Base-by-base conservation (phyloP, 2,797 vertebrate species). In the Ptychadena robeensis region DNA sequence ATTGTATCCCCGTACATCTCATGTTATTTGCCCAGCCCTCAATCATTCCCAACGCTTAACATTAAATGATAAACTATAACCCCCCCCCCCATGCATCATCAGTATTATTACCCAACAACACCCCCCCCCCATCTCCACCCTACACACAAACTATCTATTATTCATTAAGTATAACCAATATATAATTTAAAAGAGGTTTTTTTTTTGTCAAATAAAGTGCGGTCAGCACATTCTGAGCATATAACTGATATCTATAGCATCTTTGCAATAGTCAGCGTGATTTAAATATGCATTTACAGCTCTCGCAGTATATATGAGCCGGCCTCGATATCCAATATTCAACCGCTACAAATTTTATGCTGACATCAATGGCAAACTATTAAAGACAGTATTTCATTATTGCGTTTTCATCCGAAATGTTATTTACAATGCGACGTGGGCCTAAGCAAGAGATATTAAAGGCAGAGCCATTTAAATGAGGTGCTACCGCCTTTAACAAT, bases 321-420 rank as follows among this genome's bases (percentile, higher is more conserved):
- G 89, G 93, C 95, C 94, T 96, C 96, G 96, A 97, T 97, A 97
- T 98, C 96, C 97, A 99, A 98, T 99, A 98, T 97, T 98, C 96
- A 95, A 96, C 96, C 93, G 95, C 93, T 95, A 96, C 95, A 96
- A 95, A 97, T 98, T 99, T 99, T 99, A 97, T 99, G 98, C 98
- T 99, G 98, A 99, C 98, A 98, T 99, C 97, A 98, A 98, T 98
- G 96, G 95, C 95, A 96, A 96, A 97, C 97, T 98, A 98, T 99
- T 98, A 99, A 99, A 98, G 96, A 96, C 96, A 97, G 96, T 98
- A 97, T 99, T 98, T 99, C 97, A 98, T 99, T 98, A 99, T 97
- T 98, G 96, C 96, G 97, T 98, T 96, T 95, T 97, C 96, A 96
- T 98, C 96, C 96, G 96, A 94, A 96, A 97, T 97, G 97, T 99